Evolutionary conservation across 2,113 vertebrate species (phyloP).

Genomic region (Oryzias javanicus): DNA sequence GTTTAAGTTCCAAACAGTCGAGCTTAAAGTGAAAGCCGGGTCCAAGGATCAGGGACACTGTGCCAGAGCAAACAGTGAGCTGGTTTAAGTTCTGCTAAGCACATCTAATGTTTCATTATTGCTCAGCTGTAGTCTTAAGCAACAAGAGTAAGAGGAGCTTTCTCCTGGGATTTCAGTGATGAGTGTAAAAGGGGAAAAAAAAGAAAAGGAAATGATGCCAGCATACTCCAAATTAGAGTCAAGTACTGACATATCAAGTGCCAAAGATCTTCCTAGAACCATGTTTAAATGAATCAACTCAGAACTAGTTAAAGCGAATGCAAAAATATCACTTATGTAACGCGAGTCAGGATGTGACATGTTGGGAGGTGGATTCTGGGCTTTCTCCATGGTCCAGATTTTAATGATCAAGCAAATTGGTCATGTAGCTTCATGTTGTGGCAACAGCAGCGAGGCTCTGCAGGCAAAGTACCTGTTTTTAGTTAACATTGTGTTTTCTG

Average conservation of each 20-base stretch:
- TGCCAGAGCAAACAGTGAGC: conserved; percentile 5
- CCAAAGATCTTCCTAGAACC: too few species aligned
- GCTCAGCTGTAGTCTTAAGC: conserved; percentile 50
- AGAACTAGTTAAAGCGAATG: too few species aligned
- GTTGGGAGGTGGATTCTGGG: too few species aligned
- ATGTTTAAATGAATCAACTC: too few species aligned
- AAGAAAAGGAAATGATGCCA: too few species aligned
- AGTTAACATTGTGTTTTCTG: conserved; percentile 1
- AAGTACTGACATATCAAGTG: too few species aligned
- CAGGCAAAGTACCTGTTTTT: not conserved
- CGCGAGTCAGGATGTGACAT: conserved; percentile 37
- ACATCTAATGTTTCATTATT: conserved; percentile 42
- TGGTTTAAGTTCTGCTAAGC: conserved; percentile 4
- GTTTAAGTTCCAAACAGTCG: conserved; percentile 4
- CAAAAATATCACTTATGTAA: too few species aligned
- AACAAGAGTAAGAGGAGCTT: conserved; percentile 48
- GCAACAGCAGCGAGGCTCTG: not conserved
- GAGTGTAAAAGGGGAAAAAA: too few species aligned
- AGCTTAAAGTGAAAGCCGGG: conserved; percentile 20
- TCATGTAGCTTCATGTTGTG: conserved; percentile 8
- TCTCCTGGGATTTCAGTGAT: conserved; percentile 12
- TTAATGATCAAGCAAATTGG: conserved; percentile 4
- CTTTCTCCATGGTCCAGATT: not conserved
- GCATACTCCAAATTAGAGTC: too few species aligned
- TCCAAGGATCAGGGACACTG: conserved; percentile 18